Percentiles rank a stretch among this genome's conserved stretches.
Conservation (phyloP, 2,888 invertebrate genomes). For the Norana najaformis region DNA sequence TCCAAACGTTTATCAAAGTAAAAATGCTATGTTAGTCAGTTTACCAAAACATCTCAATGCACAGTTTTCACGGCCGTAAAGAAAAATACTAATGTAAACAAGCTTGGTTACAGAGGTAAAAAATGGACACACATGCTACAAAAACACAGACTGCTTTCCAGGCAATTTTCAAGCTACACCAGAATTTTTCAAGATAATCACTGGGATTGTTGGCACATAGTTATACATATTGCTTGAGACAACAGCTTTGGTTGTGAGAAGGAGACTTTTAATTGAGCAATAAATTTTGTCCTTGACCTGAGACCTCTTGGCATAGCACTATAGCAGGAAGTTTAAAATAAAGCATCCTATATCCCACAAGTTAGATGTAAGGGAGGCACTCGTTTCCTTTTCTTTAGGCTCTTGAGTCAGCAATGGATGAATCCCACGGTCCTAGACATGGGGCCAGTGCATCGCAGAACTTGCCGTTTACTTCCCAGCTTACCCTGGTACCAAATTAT, state of each 20-base stretch:
- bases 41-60: neutral
- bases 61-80: neutral
- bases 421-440: too few species aligned
- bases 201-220: neutral
- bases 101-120: neutral
- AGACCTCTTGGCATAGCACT: too few species aligned
- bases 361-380: too few species aligned
- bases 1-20: neutral
- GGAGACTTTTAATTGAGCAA: neutral
- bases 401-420: too few species aligned
- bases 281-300: neutral
- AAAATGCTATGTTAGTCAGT: neutral
- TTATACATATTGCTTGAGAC: neutral
- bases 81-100: neutral
- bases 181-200: neutral
- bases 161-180: neutral
- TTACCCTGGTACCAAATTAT: too few species aligned
- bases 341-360: too few species aligned
- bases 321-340: too few species aligned
- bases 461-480: too few species aligned
- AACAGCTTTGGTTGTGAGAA: neutral
- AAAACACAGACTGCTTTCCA: neutral
- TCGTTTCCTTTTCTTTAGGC: too few species aligned
- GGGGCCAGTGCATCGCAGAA: too few species aligned
- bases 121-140: neutral